Evolutionary conservation across 2,888 invertebrate species (phyloP), one percentile per base, ranked within the genome.

Genomic region (Tenthredo distinguenda): DNA sequence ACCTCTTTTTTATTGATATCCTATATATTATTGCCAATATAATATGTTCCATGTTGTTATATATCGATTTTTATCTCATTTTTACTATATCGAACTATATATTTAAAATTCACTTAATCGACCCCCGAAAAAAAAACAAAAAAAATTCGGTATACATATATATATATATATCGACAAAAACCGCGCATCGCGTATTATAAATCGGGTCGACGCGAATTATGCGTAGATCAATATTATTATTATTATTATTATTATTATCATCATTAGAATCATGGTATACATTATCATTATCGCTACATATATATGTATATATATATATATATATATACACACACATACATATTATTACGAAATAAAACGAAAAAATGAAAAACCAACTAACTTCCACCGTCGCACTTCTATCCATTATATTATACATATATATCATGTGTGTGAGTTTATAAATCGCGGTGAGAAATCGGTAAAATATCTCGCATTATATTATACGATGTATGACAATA

Each of bases 241-340:
- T 12, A 43, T 43, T 43, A 43, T 43, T 12, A 43, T 43, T 47
- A 47, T 55, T 18, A 50, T 62, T 84, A 34, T 85, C 62, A 85
- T 87, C 62, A 77, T 85, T 76, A 83, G 82, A 76, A 84, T 86
- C 43, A 31, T 86, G 47, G 74, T 85, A 85, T 43, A 79, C 84
- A 85, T 77, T 74, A 47, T 47, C 43, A 40, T 76, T 47, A 76
- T 40, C 37, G 40, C 37, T 72, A 37, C 37, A 4, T 31, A 65
- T 65, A 21, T 65, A 31, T 12, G 26, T 62, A 50, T 1, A 50
- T 5, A 50, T 4, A 50, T 50, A 18, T 18, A 50, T 50, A 50
- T 47, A 50, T 15, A 50, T 50, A 50, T 18, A 50, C 9, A 43
- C 9, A 43, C 9, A 12, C 9, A 12, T 43, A 43, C 9, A 43